A percentile compares a stretch with the other conserved stretches of the same genome.
phyloP scores from a whole-genome alignment of 2,888 invertebrate genomes.

The Shargacucullia verbasci region DNA sequence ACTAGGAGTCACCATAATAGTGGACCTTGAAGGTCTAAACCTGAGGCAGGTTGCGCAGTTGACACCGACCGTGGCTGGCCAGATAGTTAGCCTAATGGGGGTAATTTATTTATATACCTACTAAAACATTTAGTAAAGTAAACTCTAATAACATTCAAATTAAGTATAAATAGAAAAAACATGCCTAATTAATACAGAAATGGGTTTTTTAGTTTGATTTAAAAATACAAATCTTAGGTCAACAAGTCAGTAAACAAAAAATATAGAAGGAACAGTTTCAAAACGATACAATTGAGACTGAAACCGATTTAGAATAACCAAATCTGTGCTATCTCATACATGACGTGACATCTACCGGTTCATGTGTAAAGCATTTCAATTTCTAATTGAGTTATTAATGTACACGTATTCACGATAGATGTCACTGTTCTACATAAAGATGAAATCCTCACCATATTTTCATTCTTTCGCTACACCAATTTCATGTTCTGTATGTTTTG shows the following conservation, averaged over 20 bases:
- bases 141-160: no score
- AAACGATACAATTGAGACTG: no score
- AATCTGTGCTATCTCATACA: neutral
- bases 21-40: slow-evolving; percentile 80
- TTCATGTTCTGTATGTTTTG: slow-evolving; percentile 3
- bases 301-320: no score
- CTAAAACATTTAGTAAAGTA: no score
- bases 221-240: no score
- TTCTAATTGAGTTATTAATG: neutral
- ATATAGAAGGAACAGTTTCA: no score
- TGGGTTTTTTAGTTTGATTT: no score
- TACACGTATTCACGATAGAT: slow-evolving; percentile 14
- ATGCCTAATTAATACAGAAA: no score
- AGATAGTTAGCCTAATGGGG: slow-evolving; percentile 82
- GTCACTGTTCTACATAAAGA: slow-evolving; percentile 10
- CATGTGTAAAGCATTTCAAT: slow-evolving; percentile 1
- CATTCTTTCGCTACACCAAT: no score
- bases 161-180: no score
- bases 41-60: slow-evolving; percentile 74
- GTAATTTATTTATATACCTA: slow-evolving; percentile 59
- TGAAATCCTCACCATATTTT: no score
- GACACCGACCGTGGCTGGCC: slow-evolving; percentile 77
- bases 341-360: slow-evolving; percentile 22
- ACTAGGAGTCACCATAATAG: slow-evolving; percentile 80
- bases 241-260: no score